These are phyloP conservation scores for Clavelina lepadiformis DNA, from an alignment of 23 tunicate genomes.

Conservation along the genomic window DNA sequence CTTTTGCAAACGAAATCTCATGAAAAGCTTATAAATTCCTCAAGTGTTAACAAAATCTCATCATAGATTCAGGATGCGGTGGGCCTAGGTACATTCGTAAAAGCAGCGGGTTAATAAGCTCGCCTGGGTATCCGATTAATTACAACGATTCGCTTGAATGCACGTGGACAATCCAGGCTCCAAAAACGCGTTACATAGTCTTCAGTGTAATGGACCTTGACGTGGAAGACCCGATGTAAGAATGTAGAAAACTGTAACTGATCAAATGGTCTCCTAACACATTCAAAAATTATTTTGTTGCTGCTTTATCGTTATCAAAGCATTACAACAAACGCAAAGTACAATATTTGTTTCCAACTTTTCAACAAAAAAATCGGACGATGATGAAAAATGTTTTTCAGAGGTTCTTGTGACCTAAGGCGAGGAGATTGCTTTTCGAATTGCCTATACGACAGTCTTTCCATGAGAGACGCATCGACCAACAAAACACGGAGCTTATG, in stretches of 20 bases:
- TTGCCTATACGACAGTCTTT: constrained; percentile 52
- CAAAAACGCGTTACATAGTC: constrained; percentile 16
- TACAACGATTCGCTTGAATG: constrained; percentile 36
- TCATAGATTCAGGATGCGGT: constrained; percentile 37
- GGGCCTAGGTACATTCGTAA: constrained; percentile 2
- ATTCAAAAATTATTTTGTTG: constrained; percentile 1
- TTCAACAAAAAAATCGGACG: too few species aligned
- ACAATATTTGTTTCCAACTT: too few species aligned
- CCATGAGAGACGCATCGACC: constrained; percentile 14
- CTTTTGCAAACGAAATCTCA: too few species aligned
- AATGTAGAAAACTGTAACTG: neutral
- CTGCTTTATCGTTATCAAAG: too few species aligned
- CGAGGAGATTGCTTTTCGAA: constrained; percentile 44
- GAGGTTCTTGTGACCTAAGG: constrained; percentile 60
- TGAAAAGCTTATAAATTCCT: too few species aligned
- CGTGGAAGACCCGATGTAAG: constrained; percentile 66
- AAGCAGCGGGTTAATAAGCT: constrained; percentile 34
- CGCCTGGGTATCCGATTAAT: constrained; percentile 45
- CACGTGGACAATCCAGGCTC: constrained; percentile 62
- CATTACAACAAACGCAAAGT: too few species aligned
- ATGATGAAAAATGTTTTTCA: too few species aligned
- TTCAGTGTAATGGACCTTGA: constrained; percentile 53
- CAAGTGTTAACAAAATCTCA: too few species aligned
- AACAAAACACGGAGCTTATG: constrained; percentile 37
- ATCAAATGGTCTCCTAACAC: neutral